Evolutionary conservation across 2,797 vertebrate species (phyloP).

Genomic region (Rhincodon typus): DNA sequence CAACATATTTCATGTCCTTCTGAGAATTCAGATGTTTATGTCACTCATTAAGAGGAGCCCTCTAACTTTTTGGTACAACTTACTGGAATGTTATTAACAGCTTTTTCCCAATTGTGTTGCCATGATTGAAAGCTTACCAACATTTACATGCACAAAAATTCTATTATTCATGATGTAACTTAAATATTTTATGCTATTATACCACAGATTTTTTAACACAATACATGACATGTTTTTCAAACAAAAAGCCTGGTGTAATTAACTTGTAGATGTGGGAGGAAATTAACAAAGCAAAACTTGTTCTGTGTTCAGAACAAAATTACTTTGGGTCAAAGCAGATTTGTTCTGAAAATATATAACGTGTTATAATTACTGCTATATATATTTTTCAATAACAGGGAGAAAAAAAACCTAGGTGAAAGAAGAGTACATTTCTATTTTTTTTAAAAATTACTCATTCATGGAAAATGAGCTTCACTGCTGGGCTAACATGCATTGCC

Average conservation of each 20-base stretch:
- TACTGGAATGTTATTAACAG: not conserved
- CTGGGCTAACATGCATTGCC: too few species aligned
- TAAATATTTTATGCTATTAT: not conserved
- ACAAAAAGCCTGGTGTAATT: not conserved
- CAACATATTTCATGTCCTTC: not conserved
- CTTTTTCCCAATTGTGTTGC: not conserved
- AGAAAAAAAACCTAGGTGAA: not conserved
- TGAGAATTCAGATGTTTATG: not conserved
- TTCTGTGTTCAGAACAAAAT: not conserved
- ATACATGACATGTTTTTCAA: not conserved
- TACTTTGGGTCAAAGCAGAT: not conserved
- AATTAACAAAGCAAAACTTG: not conserved
- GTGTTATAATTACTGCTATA: not conserved
- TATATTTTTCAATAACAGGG: not conserved
- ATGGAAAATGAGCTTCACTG: too few species aligned
- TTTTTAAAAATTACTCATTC: not conserved
- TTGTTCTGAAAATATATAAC: not conserved
- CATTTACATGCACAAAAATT: not conserved
- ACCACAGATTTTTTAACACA: not conserved
- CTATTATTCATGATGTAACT: not conserved
- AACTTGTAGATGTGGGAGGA: not conserved
- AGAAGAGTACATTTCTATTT: not conserved
- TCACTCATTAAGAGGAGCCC: too few species aligned
- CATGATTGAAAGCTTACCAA: not conserved
- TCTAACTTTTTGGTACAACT: not conserved